A percentile compares a stretch with the other conserved stretches of the same genome.
Evolutionary conservation across 1,140 invertebrate genomes (phyloP).

Genomic region (Drosophila tsacasi): DNA sequence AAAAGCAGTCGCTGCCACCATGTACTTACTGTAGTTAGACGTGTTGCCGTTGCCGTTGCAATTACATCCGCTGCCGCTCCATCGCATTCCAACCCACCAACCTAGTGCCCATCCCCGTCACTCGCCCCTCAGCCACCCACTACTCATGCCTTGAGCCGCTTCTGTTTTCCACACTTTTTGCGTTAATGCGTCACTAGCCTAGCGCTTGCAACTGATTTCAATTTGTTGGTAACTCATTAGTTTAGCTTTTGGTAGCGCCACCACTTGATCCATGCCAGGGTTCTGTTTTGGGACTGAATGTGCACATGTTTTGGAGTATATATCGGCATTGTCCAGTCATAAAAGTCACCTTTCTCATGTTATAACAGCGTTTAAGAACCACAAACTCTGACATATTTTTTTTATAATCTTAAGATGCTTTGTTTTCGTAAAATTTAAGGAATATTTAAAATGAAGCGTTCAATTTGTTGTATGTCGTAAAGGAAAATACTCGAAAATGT

Average conservation of each 20-base stretch:
- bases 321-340: background rate
- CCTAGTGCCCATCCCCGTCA: constrained; percentile 4
- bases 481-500: background rate
- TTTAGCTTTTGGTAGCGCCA: constrained; percentile 3
- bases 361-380: background rate
- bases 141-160: constrained; percentile 4
- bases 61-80: constrained; percentile 20
- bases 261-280: background rate
- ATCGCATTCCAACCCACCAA: constrained; percentile 10
- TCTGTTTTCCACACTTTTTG: constrained; percentile 6
- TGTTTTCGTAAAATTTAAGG: background rate
- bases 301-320: background rate
- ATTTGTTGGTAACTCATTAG: constrained; percentile 2
- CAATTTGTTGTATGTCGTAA: background rate
- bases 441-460: background rate
- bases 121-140: background rate
- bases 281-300: background rate
- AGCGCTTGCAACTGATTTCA: background rate
- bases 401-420: background rate
- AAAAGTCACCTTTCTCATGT: background rate
- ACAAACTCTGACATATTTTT: background rate
- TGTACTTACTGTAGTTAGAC: constrained; percentile 44
- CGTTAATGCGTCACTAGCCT: background rate
- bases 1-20: constrained; percentile 37
- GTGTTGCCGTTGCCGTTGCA: constrained; percentile 9